Conservation (phyloP, 2,888 invertebrate species). For the Lumbricus terrestris region DNA sequence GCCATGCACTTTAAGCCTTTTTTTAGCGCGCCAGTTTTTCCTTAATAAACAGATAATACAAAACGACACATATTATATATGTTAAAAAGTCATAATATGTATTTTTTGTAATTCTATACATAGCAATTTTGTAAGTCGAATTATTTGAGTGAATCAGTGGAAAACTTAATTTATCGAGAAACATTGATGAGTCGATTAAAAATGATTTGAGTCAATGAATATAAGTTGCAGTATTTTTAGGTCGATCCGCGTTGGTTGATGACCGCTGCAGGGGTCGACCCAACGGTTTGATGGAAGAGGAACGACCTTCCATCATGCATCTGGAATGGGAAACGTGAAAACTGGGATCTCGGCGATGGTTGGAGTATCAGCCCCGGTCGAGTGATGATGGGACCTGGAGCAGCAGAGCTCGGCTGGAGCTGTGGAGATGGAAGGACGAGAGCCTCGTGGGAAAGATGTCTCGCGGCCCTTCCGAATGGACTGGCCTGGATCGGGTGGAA, state of each 20-base stretch:
- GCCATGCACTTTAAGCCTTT: too few species aligned
- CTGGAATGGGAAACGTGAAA: not conserved
- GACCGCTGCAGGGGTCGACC: not conserved
- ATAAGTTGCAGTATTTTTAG: not conserved
- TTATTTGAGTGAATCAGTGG: too few species aligned
- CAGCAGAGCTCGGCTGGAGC: not conserved
- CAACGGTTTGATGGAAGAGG: not conserved
- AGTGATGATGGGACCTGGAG: too few species aligned
- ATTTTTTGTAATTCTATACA: too few species aligned
- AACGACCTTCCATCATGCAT: not conserved
- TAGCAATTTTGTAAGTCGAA: too few species aligned
- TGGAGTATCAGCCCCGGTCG: not conserved
- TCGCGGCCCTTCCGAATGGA: not conserved
- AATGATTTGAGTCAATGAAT: not conserved
- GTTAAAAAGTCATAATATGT: too few species aligned
- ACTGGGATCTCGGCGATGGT: not conserved
- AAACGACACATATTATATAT: too few species aligned
- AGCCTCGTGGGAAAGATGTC: not conserved
- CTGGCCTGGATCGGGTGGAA: not conserved
- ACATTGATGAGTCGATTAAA: not conserved
- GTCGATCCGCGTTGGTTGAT: not conserved
- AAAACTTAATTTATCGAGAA: too few species aligned
- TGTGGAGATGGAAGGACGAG: not conserved
- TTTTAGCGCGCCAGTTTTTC: too few species aligned
- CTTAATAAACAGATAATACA: too few species aligned